A percentile compares a stretch with the other conserved stretches of the same genome.
Conservation (phyloP, 2,888 invertebrate species). For the Trypoxylon attenuatum region DNA sequence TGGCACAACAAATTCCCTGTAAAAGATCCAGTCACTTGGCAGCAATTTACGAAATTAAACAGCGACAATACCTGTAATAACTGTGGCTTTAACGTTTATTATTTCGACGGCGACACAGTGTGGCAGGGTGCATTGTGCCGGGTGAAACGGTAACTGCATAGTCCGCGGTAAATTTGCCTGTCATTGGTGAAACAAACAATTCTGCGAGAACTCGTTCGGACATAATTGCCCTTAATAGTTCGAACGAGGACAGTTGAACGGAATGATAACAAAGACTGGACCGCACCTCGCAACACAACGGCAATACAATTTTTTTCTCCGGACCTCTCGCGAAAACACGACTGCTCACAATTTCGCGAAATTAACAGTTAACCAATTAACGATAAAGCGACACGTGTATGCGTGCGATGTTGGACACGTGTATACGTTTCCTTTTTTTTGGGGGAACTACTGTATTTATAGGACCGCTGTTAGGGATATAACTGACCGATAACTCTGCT, state of each 20-base stretch:
- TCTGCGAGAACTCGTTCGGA: background rate
- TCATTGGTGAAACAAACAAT: constrained; percentile 23
- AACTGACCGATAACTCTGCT: too few relatives aligned
- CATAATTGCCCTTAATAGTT: constrained; percentile 39
- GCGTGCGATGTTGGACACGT: background rate
- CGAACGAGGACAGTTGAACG: constrained; percentile 2
- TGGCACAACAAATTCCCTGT: too few relatives aligned
- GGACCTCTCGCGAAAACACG: constrained; percentile 35
- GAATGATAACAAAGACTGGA: background rate
- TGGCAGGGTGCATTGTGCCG: background rate
- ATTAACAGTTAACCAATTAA: constrained; percentile 63
- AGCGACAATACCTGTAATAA: constrained; percentile 11
- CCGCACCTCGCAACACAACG: constrained; percentile 4
- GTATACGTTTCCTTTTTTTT: too few relatives aligned
- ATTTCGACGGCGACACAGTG: too few relatives aligned
- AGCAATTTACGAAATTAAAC: constrained; percentile 5
- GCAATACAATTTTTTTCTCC: constrained; percentile 7
- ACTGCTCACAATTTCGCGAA: constrained; percentile 43
- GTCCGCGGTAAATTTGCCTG: constrained; percentile 15
- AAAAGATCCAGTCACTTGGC: constrained; percentile 9
- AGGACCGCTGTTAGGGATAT: too few relatives aligned
- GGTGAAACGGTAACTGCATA: background rate
- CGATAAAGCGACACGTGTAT: constrained; percentile 17
- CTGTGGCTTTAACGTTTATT: constrained; percentile 22
- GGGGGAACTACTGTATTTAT: too few relatives aligned